Percentiles rank a stretch among this genome's conserved stretches.
Evolutionary conservation across 2,888 invertebrate genomes (phyloP).

Genomic region (Nephrocerus scutellatus): DNA sequence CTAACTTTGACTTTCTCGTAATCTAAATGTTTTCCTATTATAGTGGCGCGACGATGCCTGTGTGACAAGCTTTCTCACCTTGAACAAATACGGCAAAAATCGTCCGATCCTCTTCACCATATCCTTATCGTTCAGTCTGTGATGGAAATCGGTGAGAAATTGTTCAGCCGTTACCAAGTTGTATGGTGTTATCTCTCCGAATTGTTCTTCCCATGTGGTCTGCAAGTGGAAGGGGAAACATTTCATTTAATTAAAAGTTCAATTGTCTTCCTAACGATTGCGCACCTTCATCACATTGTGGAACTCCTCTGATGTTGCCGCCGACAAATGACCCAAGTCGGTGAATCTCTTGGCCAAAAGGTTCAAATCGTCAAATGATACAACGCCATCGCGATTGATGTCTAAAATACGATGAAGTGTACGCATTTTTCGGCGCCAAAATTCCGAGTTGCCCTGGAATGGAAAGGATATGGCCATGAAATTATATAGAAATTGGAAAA

Average conservation of each 20-base stretch:
- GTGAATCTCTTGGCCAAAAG: constrained; percentile 68
- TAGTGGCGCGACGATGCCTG: too few species aligned
- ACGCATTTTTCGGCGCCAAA: constrained; percentile 81
- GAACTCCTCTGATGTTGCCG: constrained; percentile 62
- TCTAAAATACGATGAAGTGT: constrained; percentile 76
- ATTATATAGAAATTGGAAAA: too few species aligned
- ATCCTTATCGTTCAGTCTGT: constrained; percentile 68
- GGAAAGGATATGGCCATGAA: too few species aligned
- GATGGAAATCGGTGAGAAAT: constrained; percentile 75
- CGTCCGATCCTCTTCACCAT: constrained; percentile 67
- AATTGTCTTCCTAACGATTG: neutral
- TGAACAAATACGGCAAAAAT: constrained; percentile 75
- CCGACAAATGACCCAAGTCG: constrained; percentile 64
- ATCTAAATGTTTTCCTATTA: too few species aligned
- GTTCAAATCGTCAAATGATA: constrained; percentile 74
- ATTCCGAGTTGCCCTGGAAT: constrained; percentile 50
- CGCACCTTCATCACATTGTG: constrained; percentile 62
- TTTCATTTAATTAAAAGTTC: neutral
- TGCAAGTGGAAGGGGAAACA: constrained; percentile 39
- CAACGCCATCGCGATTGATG: constrained; percentile 77
- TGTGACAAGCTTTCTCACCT: too few species aligned
- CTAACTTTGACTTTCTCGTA: too few species aligned
- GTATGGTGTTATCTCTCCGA: constrained; percentile 74
- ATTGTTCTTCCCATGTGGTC: constrained; percentile 75
- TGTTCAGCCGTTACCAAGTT: constrained; percentile 76